Base-by-base conservation (phyloP, 2,797 vertebrate species). In the Coracias cyanogaster region DNA sequence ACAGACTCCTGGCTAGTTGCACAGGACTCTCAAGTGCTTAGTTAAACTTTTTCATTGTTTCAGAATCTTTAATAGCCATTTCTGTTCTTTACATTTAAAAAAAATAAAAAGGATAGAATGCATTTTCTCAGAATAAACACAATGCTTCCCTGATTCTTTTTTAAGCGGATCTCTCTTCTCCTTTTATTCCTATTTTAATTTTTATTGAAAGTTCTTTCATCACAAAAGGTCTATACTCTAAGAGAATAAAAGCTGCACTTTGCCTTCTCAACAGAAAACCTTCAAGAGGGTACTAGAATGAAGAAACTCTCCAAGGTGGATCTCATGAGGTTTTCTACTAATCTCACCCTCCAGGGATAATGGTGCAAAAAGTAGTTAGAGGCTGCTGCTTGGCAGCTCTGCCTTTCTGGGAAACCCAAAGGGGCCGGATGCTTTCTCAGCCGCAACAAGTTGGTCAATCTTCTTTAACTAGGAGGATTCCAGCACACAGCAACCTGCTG, bases 81-180 rank as follows among this genome's bases (percentile, higher is more conserved):
- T 72, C 64, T 55, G 62, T 41, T 80, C 78, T 89, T 93, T 66
- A 85, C 37, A 66, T 96, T 95, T 91, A 66, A 57, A 85, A 96
- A 92, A 82, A 95, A 92, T 86, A 84, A 84, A 94, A 93, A 77
- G 8, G 76, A 89, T 64, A 84, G 43, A 92, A 93, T 49, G 62
- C 21, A 26, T 64, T 90, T 83, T 81, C 58, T 76, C 60, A 55
- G 45, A 52, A 41, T 37, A 86, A 83, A 90, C 60, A 94, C 37
- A 62, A 65, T 52, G 20, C 37, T 35, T 37, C 25, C 64, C 41
- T 46, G 21, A 12, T 31, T 52, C 52, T 72, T 94, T 73, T 49
- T 14, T 62, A 74, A 65, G 57, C 14, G 2, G 67, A 69, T 62
- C 60, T 69, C 64, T 82, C 39, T 51, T 77, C 43, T 65, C 46